phyloP scores from a whole-genome alignment of 2,888 invertebrate species.

The Conchocele bisecta region DNA sequence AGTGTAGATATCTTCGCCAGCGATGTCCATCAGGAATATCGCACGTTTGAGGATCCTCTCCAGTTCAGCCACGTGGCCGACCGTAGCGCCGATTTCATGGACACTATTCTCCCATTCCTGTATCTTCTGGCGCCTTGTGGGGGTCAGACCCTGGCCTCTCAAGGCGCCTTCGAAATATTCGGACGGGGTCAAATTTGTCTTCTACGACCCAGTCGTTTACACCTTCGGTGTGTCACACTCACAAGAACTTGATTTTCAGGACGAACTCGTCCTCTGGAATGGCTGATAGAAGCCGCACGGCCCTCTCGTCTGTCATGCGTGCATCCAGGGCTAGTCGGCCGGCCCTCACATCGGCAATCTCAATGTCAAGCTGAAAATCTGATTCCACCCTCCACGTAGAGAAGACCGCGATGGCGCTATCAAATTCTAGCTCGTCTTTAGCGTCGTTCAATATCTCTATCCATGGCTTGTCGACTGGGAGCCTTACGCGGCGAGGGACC shows the following conservation, averaged over 20 bases:
- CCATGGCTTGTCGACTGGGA: not conserved
- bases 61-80: not conserved
- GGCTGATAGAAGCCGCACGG: not conserved
- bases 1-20: conserved; percentile 9
- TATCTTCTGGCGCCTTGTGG: too few species aligned
- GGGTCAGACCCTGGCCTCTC: not conserved
- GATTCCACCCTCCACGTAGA: conserved; percentile 12
- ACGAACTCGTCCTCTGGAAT: conserved; percentile 16
- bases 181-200: not conserved
- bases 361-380: conserved; percentile 20
- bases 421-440: conserved; percentile 13
- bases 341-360: not conserved
- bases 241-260: conserved; percentile 15
- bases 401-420: conserved; percentile 10
- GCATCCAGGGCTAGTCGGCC: conserved; percentile 16
- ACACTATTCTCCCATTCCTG: not conserved
- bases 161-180: not conserved
- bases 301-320: conserved; percentile 1
- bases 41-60: not conserved
- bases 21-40: conserved; percentile 9
- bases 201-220: conserved; percentile 5
- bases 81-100: not conserved
- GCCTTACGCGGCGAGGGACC: not conserved
- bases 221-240: not conserved
- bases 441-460: conserved; percentile 3